These are phyloP conservation scores for Pitangus sulphuratus DNA, from an alignment of 2,797 vertebrate genomes.

Conservation along the genomic window DNA sequence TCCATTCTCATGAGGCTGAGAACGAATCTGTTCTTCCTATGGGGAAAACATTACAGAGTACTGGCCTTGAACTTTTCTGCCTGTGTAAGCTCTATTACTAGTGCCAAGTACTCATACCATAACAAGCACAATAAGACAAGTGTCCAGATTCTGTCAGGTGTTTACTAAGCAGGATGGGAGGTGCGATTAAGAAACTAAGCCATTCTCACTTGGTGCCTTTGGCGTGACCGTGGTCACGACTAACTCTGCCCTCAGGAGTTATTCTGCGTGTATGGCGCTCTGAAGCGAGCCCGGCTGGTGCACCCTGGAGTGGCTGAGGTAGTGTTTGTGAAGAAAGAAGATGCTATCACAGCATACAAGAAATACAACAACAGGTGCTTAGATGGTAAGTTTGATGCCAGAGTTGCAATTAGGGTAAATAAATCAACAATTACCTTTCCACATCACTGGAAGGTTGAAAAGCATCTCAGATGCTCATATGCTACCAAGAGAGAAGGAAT, in stretches of 20 bases:
- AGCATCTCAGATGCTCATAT: not conserved
- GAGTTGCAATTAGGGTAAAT: not conserved
- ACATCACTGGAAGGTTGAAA: not conserved
- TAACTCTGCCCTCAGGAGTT: constrained; percentile 82
- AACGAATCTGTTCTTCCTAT: not conserved
- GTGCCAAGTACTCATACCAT: not conserved
- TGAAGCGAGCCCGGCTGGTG: constrained; percentile 92
- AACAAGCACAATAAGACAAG: not conserved
- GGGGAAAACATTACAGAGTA: not conserved
- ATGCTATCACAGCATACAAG: constrained; percentile 95
- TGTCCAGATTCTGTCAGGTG: not conserved
- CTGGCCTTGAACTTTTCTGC: not conserved
- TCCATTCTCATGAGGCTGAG: not conserved
- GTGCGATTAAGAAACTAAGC: not conserved
- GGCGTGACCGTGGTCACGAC: not conserved
- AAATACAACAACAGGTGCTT: constrained; percentile 98
- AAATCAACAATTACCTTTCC: not conserved
- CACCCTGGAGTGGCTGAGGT: constrained; percentile 95
- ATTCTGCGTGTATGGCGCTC: constrained; percentile 96
- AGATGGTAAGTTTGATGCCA: constrained; percentile 83
- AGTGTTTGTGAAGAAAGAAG: constrained; percentile 97
- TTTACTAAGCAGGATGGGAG: not conserved
- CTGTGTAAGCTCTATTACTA: not conserved
- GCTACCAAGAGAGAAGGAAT: not conserved
- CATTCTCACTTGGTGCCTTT: not conserved